A percentile compares a stretch with the other conserved stretches of the same genome.
Evolutionary conservation across 2,113 vertebrate species (phyloP).

Genomic region (Eidolon helvum): DNA sequence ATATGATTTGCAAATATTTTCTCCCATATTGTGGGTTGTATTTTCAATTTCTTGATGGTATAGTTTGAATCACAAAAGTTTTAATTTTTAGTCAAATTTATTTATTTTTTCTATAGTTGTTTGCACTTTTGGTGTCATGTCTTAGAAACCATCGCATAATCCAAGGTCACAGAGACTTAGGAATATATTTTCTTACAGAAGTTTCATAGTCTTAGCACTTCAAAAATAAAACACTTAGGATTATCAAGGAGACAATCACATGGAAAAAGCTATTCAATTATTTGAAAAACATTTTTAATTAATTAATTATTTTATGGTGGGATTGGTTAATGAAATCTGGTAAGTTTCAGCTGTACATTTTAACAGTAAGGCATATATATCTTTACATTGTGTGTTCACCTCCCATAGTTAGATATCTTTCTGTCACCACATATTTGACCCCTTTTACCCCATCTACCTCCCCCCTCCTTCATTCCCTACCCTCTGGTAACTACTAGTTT

Average conservation of each 20-base stretch:
- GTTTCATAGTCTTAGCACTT: not conserved
- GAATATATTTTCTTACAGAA: not conserved
- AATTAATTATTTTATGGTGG: no score
- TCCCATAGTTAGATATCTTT: no score
- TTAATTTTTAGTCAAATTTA: not conserved
- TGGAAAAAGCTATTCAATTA: constrained; percentile 23
- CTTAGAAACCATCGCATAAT: not conserved
- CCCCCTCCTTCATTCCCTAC: no score
- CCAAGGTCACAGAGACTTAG: not conserved
- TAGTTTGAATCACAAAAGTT: not conserved
- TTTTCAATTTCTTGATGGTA: not conserved
- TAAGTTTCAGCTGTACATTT: no score
- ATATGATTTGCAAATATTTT: not conserved
- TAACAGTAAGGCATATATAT: no score
- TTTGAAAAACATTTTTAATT: not conserved
- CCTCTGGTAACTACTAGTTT: no score
- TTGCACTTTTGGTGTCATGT: not conserved
- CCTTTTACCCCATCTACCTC: no score
- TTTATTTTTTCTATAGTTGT: not conserved
- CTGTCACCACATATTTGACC: no score
- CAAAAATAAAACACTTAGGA: not conserved
- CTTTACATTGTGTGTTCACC: no score
- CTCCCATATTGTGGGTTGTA: not conserved
- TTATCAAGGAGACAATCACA: not conserved
- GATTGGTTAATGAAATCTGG: no score